phyloP scores from a whole-genome alignment of 2,113 vertebrate genomes.

The Pygoscelis adeliae region DNA sequence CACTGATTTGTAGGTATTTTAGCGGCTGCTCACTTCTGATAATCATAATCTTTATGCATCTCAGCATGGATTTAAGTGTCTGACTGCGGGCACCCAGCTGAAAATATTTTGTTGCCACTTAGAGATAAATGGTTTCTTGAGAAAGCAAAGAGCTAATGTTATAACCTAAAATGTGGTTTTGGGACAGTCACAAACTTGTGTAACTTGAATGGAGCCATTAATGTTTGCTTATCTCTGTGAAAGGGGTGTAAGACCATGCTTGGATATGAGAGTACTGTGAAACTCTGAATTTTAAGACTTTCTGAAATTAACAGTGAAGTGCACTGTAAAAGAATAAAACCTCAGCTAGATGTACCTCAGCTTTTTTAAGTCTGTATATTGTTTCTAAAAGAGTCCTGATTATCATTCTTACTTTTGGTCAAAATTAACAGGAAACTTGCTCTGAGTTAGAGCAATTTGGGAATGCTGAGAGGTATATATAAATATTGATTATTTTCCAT shows the following conservation, averaged over 20 bases:
- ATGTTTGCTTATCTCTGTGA: not conserved
- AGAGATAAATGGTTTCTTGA: not conserved
- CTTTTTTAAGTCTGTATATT: not conserved
- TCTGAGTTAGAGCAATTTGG: not conserved
- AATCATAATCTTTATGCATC: not conserved
- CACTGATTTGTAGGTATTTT: not conserved
- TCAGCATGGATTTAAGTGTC: not conserved
- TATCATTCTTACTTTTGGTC: not conserved
- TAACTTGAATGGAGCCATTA: not conserved
- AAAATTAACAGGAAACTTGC: not conserved
- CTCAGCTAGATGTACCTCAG: not conserved
- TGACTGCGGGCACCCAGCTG: not conserved
- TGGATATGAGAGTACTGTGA: not conserved
- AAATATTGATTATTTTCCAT: not conserved
- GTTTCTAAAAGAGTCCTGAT: not conserved
- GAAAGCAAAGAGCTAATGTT: not conserved
- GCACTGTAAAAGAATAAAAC: not conserved
- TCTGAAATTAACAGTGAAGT: not conserved
- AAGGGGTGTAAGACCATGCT: not conserved
- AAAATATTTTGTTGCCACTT: not conserved
- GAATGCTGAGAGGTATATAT: not conserved
- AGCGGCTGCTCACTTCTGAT: not conserved
- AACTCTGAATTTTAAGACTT: not conserved
- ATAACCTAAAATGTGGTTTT: not conserved
- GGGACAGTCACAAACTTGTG: not conserved